These are phyloP conservation scores for Clostera curtula DNA, from an alignment of 2,888 invertebrate species.

Conservation along the genomic window DNA sequence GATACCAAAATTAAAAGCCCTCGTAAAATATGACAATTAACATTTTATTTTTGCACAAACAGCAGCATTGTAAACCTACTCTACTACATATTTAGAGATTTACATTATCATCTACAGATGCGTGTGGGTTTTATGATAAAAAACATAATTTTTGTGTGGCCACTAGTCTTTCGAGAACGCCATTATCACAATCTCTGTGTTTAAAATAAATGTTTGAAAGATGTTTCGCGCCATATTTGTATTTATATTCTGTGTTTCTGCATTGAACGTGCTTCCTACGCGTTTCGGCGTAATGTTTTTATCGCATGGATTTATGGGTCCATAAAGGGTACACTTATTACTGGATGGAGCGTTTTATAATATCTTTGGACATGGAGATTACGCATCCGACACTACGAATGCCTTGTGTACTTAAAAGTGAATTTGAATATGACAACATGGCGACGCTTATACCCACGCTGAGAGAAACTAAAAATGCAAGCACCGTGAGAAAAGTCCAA, in stretches of 20 bases:
- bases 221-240: conserved; percentile 42
- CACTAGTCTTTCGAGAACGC: conserved; percentile 19
- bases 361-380: conserved; percentile 14
- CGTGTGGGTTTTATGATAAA: conserved; percentile 17
- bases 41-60: conserved; percentile 40
- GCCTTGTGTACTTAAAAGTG: conserved; percentile 6
- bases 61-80: conserved; percentile 30
- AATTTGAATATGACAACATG: conserved; percentile 3
- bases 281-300: conserved; percentile 27
- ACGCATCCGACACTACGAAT: conserved; percentile 7
- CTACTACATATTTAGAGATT: conserved; percentile 25
- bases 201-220: conserved; percentile 38
- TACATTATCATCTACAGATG: conserved; percentile 38
- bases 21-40: conserved; percentile 40
- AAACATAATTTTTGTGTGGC: conserved; percentile 16
- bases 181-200: conserved; percentile 28
- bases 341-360: conserved; percentile 13
- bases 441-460: conserved; percentile 1
- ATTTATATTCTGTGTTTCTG: conserved; percentile 38
- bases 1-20: conserved; percentile 34
- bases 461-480: background rate
- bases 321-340: conserved; percentile 23
- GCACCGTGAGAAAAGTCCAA: too few relatives aligned
- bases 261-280: conserved; percentile 42
- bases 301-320: conserved; percentile 22